Base-by-base conservation (phyloP, 2,888 invertebrate species). In the Thymelicus sylvestris region DNA sequence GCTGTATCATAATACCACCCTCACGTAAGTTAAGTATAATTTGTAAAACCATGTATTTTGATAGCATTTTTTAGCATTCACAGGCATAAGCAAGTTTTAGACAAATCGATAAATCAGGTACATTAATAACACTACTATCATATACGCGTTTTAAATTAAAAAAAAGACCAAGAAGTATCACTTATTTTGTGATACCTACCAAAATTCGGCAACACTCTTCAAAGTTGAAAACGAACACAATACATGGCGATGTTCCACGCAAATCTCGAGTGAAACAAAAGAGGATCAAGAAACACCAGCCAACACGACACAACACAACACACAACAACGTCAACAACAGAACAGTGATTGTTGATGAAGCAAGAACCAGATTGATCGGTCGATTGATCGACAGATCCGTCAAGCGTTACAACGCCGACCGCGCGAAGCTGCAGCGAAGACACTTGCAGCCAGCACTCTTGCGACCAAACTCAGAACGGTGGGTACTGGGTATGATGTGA, bases 381-480 rank as follows among this genome's bases (percentile, higher is more conserved):
- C 72, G 76, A 79, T 75, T 84, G 73, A 81, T 84, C 84, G 77
- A 78, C 92, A 92, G 92, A 91, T 91, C 76, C 88, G 7, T 77
- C 86, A 50, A 78, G 80, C 72, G 77, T 81, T 44, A 74, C 81
- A 41, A 72, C 82, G 66, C 85, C 82, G 74, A 71, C 84, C 24
- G 78, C 82, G 74, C 87, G 87, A 66, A 71, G 86, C 0, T 86
- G 89, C 83, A 85, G 81, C 74, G 92, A 91, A 65, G 92, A 91
- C 50, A 72, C 88, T 0, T 88, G 91, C 88, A 88, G 89, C 71
- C 91, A 91, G 48, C 88, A 87, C 72, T 86, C 90, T 6, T 89
- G 89, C 77, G 91, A 92, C 60, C 85, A 88, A 12, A 72, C 84
- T 57, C 89, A 87, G 74, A 92, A 88, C 77, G 92, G 92, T 92